These are phyloP conservation scores for Mola mola DNA, from an alignment of 2,113 vertebrate genomes.

Conservation along the genomic window DNA sequence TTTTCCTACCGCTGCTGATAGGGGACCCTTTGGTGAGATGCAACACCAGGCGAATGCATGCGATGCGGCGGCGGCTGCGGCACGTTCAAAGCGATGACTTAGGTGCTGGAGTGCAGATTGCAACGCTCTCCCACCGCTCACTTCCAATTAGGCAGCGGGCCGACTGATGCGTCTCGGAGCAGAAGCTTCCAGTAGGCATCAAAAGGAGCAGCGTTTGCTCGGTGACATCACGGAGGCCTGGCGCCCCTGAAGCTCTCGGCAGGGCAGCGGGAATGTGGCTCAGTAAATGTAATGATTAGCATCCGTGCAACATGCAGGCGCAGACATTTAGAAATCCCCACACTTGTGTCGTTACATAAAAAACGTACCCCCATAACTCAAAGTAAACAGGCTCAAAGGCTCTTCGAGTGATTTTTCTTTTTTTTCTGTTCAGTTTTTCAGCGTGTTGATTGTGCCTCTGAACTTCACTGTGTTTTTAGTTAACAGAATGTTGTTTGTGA, in stretches of 20 bases:
- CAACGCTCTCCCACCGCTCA: conserved; percentile 73
- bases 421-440: conserved; percentile 22
- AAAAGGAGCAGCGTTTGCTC: conserved; percentile 60
- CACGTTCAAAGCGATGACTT: conserved; percentile 70
- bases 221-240: conserved; percentile 58
- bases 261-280: conserved; percentile 35
- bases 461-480: conserved; percentile 68
- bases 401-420: background rate
- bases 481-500: conserved; percentile 77
- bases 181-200: conserved; percentile 74
- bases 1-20: conserved; percentile 28
- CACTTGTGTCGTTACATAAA: conserved; percentile 32
- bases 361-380: conserved; percentile 17
- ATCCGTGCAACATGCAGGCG: conserved; percentile 21
- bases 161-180: conserved; percentile 75
- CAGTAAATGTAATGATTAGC: conserved; percentile 50
- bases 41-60: conserved; percentile 47
- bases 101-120: conserved; percentile 71
- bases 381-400: conserved; percentile 12
- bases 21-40: conserved; percentile 50
- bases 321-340: conserved; percentile 35
- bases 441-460: conserved; percentile 23
- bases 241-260: conserved; percentile 45
- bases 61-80: conserved; percentile 52
- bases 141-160: conserved; percentile 76